phyloP scores from a whole-genome alignment of 1,140 invertebrate species.

The Stegodyphus dumicola region DNA sequence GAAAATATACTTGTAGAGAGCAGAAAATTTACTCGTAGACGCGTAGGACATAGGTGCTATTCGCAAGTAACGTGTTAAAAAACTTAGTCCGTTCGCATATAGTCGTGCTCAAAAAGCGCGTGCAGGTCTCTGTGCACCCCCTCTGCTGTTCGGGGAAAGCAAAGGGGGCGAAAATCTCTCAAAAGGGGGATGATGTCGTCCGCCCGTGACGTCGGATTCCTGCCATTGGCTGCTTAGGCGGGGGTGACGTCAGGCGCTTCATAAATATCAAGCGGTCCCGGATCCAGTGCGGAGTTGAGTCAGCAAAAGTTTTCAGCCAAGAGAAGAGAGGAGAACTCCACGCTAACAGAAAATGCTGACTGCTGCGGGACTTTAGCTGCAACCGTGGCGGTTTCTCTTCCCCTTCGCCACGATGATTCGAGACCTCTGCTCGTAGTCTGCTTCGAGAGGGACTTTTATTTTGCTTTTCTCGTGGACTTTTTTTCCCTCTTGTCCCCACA shows the following conservation, averaged over 20 bases:
- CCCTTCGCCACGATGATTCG: conserved; percentile 34
- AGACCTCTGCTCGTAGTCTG: conserved; percentile 21
- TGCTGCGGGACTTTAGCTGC: conserved; percentile 50
- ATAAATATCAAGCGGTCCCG: conserved; percentile 60
- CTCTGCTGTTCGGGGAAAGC: neutral
- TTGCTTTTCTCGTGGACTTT: conserved; percentile 13
- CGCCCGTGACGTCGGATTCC: conserved; percentile 7
- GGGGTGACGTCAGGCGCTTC: conserved; percentile 56
- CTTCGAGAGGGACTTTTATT: conserved; percentile 45
- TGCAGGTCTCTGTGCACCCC: conserved; percentile 6
- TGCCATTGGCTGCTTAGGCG: conserved; percentile 1
- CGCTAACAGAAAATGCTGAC: conserved; percentile 53
- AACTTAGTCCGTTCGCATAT: conserved; percentile 16
- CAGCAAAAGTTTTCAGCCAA: conserved; percentile 57
- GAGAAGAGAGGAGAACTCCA: conserved; percentile 29
- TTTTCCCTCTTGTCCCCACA: conserved; percentile 14
- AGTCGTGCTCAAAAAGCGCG: conserved; percentile 53
- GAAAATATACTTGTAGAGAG: neutral
- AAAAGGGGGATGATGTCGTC: conserved; percentile 7
- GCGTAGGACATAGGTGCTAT: neutral
- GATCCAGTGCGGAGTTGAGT: conserved; percentile 54
- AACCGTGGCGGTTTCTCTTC: conserved; percentile 43
- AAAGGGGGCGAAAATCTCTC: neutral
- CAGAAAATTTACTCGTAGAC: neutral
- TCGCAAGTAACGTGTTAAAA: conserved; percentile 5